Evolutionary conservation across 1,140 invertebrate species (phyloP).

Genomic region (Lepidotrigona ventralis): DNA sequence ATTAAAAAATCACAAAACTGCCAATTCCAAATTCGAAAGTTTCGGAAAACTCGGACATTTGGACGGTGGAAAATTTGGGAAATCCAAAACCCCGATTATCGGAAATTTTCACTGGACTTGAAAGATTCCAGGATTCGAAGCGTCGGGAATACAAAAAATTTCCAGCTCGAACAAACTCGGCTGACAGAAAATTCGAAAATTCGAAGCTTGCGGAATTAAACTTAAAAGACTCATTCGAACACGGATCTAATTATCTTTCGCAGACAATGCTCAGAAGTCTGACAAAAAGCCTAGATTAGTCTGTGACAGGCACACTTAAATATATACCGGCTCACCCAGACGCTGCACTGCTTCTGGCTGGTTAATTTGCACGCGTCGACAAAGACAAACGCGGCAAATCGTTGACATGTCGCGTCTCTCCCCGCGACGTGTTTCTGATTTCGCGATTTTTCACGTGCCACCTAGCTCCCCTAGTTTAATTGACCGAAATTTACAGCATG

Average conservation of each 20-base stretch:
- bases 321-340: constrained; percentile 5
- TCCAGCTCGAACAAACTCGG: not conserved
- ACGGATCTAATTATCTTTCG: not conserved
- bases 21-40: not conserved
- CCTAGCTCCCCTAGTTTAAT: not conserved
- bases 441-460: constrained; percentile 15
- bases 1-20: no score
- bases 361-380: constrained; percentile 23
- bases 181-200: not conserved
- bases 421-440: constrained; percentile 3
- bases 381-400: constrained; percentile 41
- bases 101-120: no score
- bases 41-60: not conserved
- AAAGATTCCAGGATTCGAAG: not conserved
- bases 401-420: constrained; percentile 36
- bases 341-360: not conserved
- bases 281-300: constrained; percentile 12
- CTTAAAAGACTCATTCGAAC: not conserved
- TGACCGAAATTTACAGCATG: constrained; percentile 24
- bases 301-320: constrained; percentile 27
- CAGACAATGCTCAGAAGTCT: no score
- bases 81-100: not conserved
- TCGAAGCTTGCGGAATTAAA: not conserved
- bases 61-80: not conserved
- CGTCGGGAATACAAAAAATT: no score